Base-by-base conservation (phyloP, 1,140 invertebrate species). In the Eciton burchellii region DNA sequence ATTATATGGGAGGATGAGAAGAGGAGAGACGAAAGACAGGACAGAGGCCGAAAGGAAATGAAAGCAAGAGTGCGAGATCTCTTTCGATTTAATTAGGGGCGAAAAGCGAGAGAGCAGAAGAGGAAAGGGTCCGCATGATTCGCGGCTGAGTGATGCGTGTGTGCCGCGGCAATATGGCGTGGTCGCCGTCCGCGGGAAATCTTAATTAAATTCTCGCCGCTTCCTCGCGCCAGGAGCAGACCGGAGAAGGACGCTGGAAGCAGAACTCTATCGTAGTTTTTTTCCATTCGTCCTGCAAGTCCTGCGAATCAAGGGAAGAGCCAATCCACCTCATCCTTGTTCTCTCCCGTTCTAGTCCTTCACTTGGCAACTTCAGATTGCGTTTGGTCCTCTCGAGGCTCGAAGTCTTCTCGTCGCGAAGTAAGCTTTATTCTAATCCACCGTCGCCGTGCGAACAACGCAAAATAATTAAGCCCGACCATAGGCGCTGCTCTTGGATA, bases 141-240 rank as follows among this genome's bases (percentile, higher is more conserved):
- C 65, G 66, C 60, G 68, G 6, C 65, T 11, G 60, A 71, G 82
- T 89, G 89, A 91, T 88, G 85, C 87, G 90, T 90, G 89, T 92
- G 88, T 89, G 90, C 89, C 90, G 92, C 43, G 66, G 87, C 90
- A 91, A 90, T 90, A 89, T 91, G 89, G 88, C 86, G 87, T 82
- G 70, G 72, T 82, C 81, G 84, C 62, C 86, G 84, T 72, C 86
- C 89, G 84, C 90, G 89, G 85, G 91, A 89, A 92, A 92, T 93
- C 90, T 92, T 92, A 93, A 92, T 93, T 92, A 92, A 93, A 92
- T 93, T 91, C 90, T 89, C 87, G 81, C 88, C 73, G 65, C 77
- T 84, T 89, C 85, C 88, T 87, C 82, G 79, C 72, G 60, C 54
- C 49, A 63, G 54, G 8, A 56, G 35, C 35, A 57, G 74, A 63